Conservation (phyloP, 2,113 vertebrate genomes). For the Paracanthobrama guichenoti region DNA sequence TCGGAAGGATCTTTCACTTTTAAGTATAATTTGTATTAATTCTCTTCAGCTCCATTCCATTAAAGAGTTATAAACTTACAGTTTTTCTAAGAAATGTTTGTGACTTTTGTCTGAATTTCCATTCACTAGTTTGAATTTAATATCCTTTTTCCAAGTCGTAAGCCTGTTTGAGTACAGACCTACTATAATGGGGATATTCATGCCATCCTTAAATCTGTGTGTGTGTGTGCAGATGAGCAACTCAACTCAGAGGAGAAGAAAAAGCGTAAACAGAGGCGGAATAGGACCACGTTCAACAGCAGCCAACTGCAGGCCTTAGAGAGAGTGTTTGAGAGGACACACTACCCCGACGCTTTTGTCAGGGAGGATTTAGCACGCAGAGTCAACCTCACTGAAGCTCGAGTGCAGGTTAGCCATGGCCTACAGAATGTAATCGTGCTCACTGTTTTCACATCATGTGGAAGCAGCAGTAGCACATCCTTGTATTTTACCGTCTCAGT, state of each 20-base stretch:
- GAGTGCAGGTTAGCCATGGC: conserved; percentile 79
- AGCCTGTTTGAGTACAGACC: neutral
- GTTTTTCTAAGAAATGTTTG: neutral
- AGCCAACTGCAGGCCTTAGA: conserved; percentile 87
- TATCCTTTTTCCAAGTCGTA: neutral
- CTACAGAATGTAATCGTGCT: no score
- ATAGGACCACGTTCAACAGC: conserved; percentile 90
- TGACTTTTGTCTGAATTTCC: neutral
- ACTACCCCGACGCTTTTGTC: conserved; percentile 88
- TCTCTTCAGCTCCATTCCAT: neutral
- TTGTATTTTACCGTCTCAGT: neutral
- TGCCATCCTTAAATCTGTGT: neutral
- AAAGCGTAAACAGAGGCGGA: conserved; percentile 86
- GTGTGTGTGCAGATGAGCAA: conserved; percentile 76
- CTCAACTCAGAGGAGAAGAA: conserved; percentile 87
- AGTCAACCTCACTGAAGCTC: conserved; percentile 88
- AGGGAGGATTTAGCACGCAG: conserved; percentile 86
- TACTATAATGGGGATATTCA: neutral
- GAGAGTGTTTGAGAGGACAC: conserved; percentile 87
- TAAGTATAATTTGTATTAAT: neutral
- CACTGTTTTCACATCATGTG: no score
- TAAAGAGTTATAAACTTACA: neutral
- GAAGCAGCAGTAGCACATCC: neutral
- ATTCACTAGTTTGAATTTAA: neutral
- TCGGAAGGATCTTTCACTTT: neutral